Evolutionary conservation across 2,113 vertebrate genomes (phyloP), one percentile per base, ranked within the genome.

Genomic region (Alectura lathami): DNA sequence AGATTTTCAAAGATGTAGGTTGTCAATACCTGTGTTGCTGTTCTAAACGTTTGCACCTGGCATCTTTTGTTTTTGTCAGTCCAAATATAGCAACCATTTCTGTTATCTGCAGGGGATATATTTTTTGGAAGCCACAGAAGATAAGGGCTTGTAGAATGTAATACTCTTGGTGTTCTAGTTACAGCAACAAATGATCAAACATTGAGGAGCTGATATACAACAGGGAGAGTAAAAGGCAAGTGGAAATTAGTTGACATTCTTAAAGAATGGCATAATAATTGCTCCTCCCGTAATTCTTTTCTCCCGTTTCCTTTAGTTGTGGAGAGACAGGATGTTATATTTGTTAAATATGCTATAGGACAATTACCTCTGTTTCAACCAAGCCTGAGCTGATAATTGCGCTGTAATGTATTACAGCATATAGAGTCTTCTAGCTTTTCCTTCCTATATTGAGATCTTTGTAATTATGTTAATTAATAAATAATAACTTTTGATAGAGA

Each of bases 401-500:
- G 57, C 73, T 86, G 83, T 93, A 93, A 96, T 84, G 86, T 90
- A 91, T 96, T 83, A 75, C 20, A 75, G 72, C 95, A 74, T 63
- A 88, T 43, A 59, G 80, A 94, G 73, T 70, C 83, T 91, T 73
- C 63, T 83, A 54, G 84, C 72, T 94, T 96, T 90, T 75, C 85
- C 90, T 91, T 88, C 86, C 83, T 86, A 64, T 95, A 88, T 88
- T 75, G 92, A 91, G 73, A 86, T 93, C 83, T 94, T 96, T 78
- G 86, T 96, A 95, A 97, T 95, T 83, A 81, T 68, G 66, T 88
- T 96, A 90, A 95, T 97, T 95, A 96, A 96, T 96, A 96, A 96
- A 96, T 95, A 89, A 93, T 97, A 96, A 96, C 79, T 93, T 96
- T 48, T 51, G 93, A 92, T 75, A 90, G 86, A 94, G 86, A 90